Percentiles rank a stretch among this genome's conserved stretches.
Conservation (phyloP, 2,113 vertebrate genomes). For the Trinectes maculatus region DNA sequence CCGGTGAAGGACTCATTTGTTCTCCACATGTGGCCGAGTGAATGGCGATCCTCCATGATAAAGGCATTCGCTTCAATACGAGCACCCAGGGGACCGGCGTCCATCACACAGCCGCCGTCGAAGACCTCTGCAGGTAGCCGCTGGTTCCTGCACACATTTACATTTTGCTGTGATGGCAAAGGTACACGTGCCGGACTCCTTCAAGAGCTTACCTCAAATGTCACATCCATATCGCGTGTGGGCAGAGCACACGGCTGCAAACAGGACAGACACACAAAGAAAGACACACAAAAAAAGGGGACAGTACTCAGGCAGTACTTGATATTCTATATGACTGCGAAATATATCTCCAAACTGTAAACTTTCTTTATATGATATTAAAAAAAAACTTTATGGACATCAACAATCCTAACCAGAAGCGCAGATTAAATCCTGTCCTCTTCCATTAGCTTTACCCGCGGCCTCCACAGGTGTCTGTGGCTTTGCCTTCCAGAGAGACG, state of each 20-base stretch:
- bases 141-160: constrained; percentile 49
- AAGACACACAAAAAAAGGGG: too few species aligned
- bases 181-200: constrained; percentile 6
- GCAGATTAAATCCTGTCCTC: constrained; percentile 59
- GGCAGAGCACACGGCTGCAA: constrained; percentile 10
- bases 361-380: too few species aligned
- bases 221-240: constrained; percentile 18
- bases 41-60: constrained; percentile 75
- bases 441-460: constrained; percentile 50
- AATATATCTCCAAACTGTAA: too few species aligned
- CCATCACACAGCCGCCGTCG: constrained; percentile 58
- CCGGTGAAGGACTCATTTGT: constrained; percentile 77
- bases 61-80: constrained; percentile 76
- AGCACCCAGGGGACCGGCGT: constrained; percentile 65
- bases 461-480: constrained; percentile 76
- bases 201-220: constrained; percentile 24
- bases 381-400: too few species aligned
- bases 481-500: constrained; percentile 60
- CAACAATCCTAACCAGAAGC: background rate
- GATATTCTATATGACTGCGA: too few species aligned
- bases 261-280: background rate
- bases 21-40: constrained; percentile 74
- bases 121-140: constrained; percentile 69
- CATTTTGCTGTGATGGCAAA: constrained; percentile 58
- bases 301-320: too few species aligned